Evolutionary conservation across 2,113 vertebrate species (phyloP), one percentile per base, ranked within the genome.

Genomic region (Miniopterus natalensis): DNA sequence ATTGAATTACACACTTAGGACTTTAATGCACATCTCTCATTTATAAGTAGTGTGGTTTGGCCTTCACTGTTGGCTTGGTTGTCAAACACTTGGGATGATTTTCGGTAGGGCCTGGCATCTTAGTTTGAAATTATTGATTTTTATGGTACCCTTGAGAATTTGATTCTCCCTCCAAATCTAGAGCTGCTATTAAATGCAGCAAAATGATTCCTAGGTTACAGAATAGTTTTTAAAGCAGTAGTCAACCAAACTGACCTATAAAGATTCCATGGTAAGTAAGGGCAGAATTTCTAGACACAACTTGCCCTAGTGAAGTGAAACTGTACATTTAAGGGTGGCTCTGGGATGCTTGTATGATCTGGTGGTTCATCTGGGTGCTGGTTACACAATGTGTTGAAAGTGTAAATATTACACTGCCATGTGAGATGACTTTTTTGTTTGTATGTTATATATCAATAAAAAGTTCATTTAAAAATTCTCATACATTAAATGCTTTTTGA

Each of bases 81-180:
- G 15, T 80, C 53, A 13, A 63, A 20, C 12, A n/a, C 31, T 71
- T n/a, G 90, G 42, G 9, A 25, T 74, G 29, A 49, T 27, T 75
- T 49, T 79, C 21, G 31, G 47, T 86, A 57, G 31, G 61, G 11
- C 20, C 88, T 63, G 12, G 45, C 17, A 6, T 53, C 40, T 40
- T 73, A 63, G 20, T 73, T 90, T 95, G 59, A 87, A 47, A 53
- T 95, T 49, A 70, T 1, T 95, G n/a, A 20, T 85, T 83, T 95
- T 93, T 70, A 96, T 83, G 42, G 2, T 79, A 27, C 18, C 8
- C 8, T 77, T 85, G 53, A 94, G 59, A 75, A 40, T 66, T 93
- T 94, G n/a, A 1, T 20, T 77, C 3, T 63, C 2, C 6, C 8
- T 51, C 1, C 12, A 91, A 74, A 47, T 79, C 57, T 71, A 78